Conservation (phyloP, 64 coral and sea anemone species). For the Actinia equina region DNA sequence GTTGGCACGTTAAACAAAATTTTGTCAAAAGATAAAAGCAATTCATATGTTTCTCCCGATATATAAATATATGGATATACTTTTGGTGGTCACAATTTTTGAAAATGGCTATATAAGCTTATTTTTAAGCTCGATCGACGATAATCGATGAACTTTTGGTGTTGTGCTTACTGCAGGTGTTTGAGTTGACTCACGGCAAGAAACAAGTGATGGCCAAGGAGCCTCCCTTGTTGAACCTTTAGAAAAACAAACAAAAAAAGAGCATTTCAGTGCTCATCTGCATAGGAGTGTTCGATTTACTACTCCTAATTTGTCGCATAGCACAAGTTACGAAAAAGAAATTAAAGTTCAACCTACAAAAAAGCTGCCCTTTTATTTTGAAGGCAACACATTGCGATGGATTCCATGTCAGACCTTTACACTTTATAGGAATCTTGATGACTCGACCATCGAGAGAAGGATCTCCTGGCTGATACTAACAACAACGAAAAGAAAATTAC, state of each 20-base stretch:
- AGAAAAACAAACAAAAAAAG: not conserved
- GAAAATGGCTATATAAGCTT: too few species aligned
- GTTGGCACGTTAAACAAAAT: too few species aligned
- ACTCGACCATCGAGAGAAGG: constrained; percentile 2
- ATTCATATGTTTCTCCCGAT: too few species aligned
- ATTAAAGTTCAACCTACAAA: not conserved
- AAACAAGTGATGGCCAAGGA: too few species aligned
- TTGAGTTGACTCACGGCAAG: not conserved
- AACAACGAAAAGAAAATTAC: not conserved
- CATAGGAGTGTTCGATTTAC: too few species aligned
- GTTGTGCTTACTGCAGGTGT: not conserved
- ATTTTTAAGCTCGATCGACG: not conserved
- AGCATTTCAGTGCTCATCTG: too few species aligned
- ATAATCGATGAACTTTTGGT: not conserved
- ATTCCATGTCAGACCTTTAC: not conserved
- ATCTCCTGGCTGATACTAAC: not conserved
- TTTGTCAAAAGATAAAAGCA: too few species aligned
- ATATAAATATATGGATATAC: too few species aligned
- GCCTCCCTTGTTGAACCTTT: not conserved
- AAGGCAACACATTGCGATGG: constrained; percentile 2
- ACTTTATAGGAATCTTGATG: constrained; percentile 21
- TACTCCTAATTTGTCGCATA: too few species aligned
- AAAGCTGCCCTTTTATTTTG: constrained; percentile 6
- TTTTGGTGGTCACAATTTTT: too few species aligned
- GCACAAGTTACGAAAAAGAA: not conserved